phyloP scores from a whole-genome alignment of 2,797 vertebrate genomes.

The Sebastes jordani region DNA sequence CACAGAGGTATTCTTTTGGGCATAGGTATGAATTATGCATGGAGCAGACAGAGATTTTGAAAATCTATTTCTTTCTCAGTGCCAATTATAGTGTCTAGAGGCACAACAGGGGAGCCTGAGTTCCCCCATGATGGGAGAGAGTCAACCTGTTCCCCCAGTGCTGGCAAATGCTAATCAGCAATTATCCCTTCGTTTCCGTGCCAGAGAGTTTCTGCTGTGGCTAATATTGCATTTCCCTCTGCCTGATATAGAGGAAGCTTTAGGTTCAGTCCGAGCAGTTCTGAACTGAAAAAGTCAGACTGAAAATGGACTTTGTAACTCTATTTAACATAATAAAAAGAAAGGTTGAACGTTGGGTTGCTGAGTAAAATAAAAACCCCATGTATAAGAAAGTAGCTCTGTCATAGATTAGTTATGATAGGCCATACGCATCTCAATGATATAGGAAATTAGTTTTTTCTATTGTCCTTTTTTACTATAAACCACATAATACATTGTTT shows the following conservation, averaged over 20 bases:
- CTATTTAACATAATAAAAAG: not conserved
- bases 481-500: not conserved
- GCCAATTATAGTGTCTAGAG: slow-evolving; percentile 77
- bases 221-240: slow-evolving; percentile 49
- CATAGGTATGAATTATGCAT: slow-evolving; percentile 78
- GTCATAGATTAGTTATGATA: not conserved
- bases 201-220: slow-evolving; percentile 41
- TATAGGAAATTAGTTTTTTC: not conserved
- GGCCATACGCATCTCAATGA: not conserved
- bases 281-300: not conserved
- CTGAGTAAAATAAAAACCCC: not conserved
- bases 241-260: slow-evolving; percentile 34
- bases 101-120: slow-evolving; percentile 67
- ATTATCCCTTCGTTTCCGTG: slow-evolving; percentile 69
- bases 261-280: slow-evolving; percentile 8
- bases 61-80: slow-evolving; percentile 77
- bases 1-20: slow-evolving; percentile 68
- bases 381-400: not conserved
- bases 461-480: not conserved
- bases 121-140: slow-evolving; percentile 57
- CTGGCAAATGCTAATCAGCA: slow-evolving; percentile 76
- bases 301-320: not conserved
- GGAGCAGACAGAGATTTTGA: slow-evolving; percentile 65
- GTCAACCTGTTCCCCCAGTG: slow-evolving; percentile 67
- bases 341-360: not conserved